Evolutionary conservation across 2,888 invertebrate species (phyloP), one percentile per base, ranked within the genome.

Genomic region (Linnaemya tessellans): DNA sequence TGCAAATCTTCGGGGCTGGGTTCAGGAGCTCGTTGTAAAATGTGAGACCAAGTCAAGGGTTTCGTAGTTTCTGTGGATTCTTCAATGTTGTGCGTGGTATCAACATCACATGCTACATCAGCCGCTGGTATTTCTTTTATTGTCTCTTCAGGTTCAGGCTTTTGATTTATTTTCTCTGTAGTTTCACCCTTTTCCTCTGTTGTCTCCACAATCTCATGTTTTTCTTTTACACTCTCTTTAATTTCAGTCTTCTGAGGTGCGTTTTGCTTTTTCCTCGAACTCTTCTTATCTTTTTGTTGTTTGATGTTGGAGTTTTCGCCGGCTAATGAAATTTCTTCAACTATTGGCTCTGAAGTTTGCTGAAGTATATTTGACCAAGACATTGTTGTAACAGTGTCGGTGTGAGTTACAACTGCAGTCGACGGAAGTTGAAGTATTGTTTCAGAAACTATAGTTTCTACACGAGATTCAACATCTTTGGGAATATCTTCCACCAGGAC

Each of bases 11-110:
- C 78, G 3, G 64, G 9, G 0, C 11, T 41, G 11, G 80, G 80
- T 65, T 84, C 78, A 9, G 77, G 60, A 51, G 75, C 83, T 56
- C 79, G 74, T 67, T 85, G 82, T 10, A 85, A 46, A 38, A 85
- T 75, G 3, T 70, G 64, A 43, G 85, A 85, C 85, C 85, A 85
- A 43, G 74, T 70, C 71, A 64, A 84, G 7, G 56, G 54, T 62
- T 30, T 13, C 9, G 4, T 49, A 43, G 20, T 22, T 38, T 11
- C 22, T 11, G 43, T 13, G 11, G 46, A 41, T n/a, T 54, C 11
- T 20, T 71, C 56, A 71, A 25, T 22, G 11, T n/a, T 60, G 10
- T 73, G 25, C 13, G 58, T 20, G 11, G 11, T 46, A 22, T 51
- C 65, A 15, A 9, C 9, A 56, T 46, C 38, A 38, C 10, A 46